Conservation (phyloP, 2,888 invertebrate genomes). For the Biston stratarius region DNA sequence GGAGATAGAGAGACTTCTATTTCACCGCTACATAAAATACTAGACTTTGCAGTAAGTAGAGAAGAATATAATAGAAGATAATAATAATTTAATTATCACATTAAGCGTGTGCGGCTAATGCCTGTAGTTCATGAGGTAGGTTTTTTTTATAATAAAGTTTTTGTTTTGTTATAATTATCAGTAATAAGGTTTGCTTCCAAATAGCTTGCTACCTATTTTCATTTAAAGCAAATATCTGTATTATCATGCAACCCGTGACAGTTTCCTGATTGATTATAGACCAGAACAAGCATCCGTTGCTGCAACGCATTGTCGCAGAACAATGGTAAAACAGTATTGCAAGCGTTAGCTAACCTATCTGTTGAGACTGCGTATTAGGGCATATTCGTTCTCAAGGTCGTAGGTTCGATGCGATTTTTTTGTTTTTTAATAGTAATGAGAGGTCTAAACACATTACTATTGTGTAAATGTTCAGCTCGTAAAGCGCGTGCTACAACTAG, state of each 20-base stretch:
- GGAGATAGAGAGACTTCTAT: too few relatives aligned
- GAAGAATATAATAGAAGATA: too few relatives aligned
- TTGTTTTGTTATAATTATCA: too few relatives aligned
- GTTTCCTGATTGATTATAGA: constrained; percentile 42
- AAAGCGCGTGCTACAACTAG: background rate
- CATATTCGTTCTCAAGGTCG: background rate
- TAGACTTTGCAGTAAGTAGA: too few relatives aligned
- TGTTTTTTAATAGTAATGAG: too few relatives aligned
- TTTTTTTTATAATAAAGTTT: too few relatives aligned
- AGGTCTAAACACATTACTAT: background rate
- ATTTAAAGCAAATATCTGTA: background rate
- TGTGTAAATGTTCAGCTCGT: background rate
- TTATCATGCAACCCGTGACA: constrained; percentile 6
- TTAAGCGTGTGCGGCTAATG: too few relatives aligned
- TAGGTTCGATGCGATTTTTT: too few relatives aligned
- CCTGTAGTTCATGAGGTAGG: too few relatives aligned
- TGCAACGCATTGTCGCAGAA: constrained; percentile 36
- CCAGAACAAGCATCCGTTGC: constrained; percentile 32
- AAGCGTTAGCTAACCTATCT: background rate
- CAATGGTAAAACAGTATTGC: constrained; percentile 25
- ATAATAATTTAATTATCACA: too few relatives aligned
- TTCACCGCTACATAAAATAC: too few relatives aligned
- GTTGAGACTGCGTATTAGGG: background rate
- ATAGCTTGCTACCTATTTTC: background rate
- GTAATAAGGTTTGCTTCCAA: too few relatives aligned